Evolutionary conservation across 2,797 vertebrate genomes (phyloP).

Genomic region (Champsocephalus esox): DNA sequence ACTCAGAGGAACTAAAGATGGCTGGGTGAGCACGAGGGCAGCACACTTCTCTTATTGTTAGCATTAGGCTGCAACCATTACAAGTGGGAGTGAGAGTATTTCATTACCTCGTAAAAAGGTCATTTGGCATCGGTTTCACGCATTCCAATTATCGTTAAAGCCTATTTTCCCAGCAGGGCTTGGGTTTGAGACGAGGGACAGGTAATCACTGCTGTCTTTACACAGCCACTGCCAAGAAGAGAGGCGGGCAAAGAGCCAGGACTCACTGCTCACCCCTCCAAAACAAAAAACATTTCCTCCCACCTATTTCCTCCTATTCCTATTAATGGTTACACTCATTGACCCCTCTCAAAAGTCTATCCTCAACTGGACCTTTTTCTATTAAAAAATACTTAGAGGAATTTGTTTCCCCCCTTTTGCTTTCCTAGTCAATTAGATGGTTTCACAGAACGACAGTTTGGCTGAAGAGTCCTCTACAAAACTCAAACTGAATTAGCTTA

Average conservation of each 20-base stretch:
- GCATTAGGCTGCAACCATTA: slow-evolving; percentile 61
- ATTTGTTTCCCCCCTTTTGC: not conserved
- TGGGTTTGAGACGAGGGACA: slow-evolving; percentile 54
- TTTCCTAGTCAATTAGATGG: slow-evolving; percentile 53
- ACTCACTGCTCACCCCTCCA: slow-evolving; percentile 32
- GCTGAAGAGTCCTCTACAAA: slow-evolving; percentile 9
- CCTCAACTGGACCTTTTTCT: slow-evolving; percentile 38
- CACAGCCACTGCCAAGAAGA: slow-evolving; percentile 47
- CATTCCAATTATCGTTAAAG: slow-evolving; percentile 58
- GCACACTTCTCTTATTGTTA: slow-evolving; percentile 63
- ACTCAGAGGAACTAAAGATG: slow-evolving; percentile 44
- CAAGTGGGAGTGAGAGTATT: slow-evolving; percentile 57
- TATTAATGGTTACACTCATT: slow-evolving; percentile 30
- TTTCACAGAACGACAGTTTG: slow-evolving; percentile 38
- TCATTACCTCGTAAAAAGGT: slow-evolving; percentile 75
- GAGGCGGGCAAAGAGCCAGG: slow-evolving; percentile 39
- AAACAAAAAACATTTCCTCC: not conserved
- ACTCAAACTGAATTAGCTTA: slow-evolving; percentile 31
- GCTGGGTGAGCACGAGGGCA: slow-evolving; percentile 43
- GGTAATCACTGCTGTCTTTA: slow-evolving; percentile 63
- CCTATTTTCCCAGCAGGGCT: slow-evolving; percentile 70
- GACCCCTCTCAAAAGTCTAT: slow-evolving; percentile 40
- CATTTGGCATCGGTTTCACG: slow-evolving; percentile 64
- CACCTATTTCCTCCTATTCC: slow-evolving; percentile 29
- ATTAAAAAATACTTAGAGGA: slow-evolving; percentile 38